phyloP scores from a whole-genome alignment of 2,113 vertebrate species.

The Cariama cristata region DNA sequence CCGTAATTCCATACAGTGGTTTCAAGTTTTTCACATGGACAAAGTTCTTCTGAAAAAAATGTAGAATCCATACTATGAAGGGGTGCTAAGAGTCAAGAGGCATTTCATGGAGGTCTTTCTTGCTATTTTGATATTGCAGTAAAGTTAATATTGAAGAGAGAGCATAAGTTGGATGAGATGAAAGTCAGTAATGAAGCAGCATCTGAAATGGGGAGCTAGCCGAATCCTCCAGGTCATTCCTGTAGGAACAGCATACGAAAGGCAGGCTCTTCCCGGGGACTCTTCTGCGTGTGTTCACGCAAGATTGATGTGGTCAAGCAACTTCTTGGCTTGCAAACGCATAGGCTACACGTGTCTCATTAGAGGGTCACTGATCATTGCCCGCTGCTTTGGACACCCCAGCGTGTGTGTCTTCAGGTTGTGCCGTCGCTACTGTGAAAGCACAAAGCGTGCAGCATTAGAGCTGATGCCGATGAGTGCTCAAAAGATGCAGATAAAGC shows the following conservation, averaged over 20 bases:
- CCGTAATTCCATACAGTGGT: background rate
- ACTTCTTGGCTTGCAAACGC: background rate
- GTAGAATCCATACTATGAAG: background rate
- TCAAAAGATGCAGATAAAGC: background rate
- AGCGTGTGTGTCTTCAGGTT: fast-evolving
- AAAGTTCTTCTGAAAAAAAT: background rate
- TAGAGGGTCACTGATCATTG: background rate
- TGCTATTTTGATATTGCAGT: background rate
- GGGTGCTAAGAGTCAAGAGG: background rate
- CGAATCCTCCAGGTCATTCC: background rate
- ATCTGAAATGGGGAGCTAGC: background rate
- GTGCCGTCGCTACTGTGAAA: fast-evolving
- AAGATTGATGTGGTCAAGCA: too few species aligned
- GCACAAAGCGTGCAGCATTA: background rate
- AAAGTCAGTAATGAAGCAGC: background rate
- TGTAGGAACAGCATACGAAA: background rate
- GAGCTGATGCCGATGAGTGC: background rate
- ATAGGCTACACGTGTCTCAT: background rate
- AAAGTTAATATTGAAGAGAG: background rate
- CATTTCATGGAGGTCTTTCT: background rate
- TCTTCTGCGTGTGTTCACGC: background rate
- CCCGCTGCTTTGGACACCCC: background rate
- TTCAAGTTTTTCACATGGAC: background rate
- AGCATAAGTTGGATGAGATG: background rate
- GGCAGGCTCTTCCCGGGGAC: fast-evolving